phyloP scores from a whole-genome alignment of 2,113 vertebrate species.

The Tychaedon coryphoeus region DNA sequence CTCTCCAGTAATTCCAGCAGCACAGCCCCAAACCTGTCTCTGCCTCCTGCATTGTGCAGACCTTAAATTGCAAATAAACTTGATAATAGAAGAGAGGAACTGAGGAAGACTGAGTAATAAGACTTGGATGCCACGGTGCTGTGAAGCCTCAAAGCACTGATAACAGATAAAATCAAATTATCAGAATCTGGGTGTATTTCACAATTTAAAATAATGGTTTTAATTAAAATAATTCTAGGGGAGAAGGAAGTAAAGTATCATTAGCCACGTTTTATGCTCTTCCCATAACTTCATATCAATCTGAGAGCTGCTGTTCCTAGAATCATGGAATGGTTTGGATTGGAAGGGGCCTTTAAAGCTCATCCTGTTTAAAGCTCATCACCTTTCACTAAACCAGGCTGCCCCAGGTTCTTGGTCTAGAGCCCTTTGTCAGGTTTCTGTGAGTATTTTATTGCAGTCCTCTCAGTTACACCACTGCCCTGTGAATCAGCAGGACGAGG shows the following conservation, averaged over 20 bases:
- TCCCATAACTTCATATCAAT: background rate
- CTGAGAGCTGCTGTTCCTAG: background rate
- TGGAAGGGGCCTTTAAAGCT: background rate
- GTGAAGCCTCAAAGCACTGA: slow-evolving; percentile 1
- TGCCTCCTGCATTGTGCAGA: background rate
- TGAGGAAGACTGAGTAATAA: background rate
- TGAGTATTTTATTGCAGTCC: background rate
- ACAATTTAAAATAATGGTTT: slow-evolving; percentile 40
- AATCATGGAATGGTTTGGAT: background rate
- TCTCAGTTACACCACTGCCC: rapidly evolving
- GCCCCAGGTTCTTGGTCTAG: background rate
- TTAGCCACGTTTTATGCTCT: background rate
- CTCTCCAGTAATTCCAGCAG: background rate
- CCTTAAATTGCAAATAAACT: background rate
- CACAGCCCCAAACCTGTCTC: background rate
- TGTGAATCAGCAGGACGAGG: background rate
- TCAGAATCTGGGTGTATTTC: background rate
- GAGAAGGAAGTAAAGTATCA: background rate
- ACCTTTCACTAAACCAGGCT: background rate
- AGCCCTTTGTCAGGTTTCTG: background rate
- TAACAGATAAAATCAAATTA: slow-evolving; percentile 32
- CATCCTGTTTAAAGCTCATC: background rate
- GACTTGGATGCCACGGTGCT: background rate
- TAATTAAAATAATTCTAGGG: slow-evolving; percentile 29
- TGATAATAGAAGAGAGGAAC: background rate